Percentiles rank a stretch among this genome's conserved stretches.
Evolutionary conservation across 2,888 invertebrate species (phyloP).

Genomic region (Trachelus stipa): DNA sequence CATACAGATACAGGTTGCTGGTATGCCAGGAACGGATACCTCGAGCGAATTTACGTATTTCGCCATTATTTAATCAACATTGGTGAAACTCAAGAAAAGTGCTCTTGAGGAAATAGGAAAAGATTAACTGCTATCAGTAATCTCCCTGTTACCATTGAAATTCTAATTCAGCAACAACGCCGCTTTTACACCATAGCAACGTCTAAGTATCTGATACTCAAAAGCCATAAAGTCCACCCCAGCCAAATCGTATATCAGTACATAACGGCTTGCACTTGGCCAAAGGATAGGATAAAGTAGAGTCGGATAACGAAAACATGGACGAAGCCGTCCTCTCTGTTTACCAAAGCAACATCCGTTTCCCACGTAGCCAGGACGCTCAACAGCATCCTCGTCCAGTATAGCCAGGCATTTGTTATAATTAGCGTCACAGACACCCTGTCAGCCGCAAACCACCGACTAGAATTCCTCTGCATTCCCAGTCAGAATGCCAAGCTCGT

Average conservation of each 20-base stretch:
- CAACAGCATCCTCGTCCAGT: not conserved
- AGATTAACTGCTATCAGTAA: not conserved
- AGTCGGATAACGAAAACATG: not conserved
- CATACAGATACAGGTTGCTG: not conserved
- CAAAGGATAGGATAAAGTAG: not conserved
- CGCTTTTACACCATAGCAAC: not conserved
- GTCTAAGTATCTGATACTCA: not conserved
- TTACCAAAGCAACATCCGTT: not conserved
- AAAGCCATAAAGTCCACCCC: not conserved
- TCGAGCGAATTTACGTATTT: too few species aligned
- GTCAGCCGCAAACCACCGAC: not conserved
- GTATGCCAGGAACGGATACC: not conserved
- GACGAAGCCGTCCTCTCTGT: not conserved
- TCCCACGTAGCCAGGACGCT: not conserved
- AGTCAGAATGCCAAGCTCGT: not conserved
- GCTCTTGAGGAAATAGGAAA: not conserved
- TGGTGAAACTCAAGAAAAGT: not conserved
- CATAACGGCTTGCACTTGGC: not conserved
- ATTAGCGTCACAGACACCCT: slow-evolving; percentile 45
- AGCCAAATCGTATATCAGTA: not conserved
- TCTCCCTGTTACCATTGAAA: not conserved
- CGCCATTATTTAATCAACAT: not conserved
- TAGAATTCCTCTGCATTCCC: slow-evolving; percentile 2
- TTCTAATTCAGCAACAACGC: not conserved
- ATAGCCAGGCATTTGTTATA: slow-evolving; percentile 44